These are phyloP conservation scores for Bugula neritina DNA, from an alignment of 2,888 invertebrate species.

Conservation along the genomic window DNA sequence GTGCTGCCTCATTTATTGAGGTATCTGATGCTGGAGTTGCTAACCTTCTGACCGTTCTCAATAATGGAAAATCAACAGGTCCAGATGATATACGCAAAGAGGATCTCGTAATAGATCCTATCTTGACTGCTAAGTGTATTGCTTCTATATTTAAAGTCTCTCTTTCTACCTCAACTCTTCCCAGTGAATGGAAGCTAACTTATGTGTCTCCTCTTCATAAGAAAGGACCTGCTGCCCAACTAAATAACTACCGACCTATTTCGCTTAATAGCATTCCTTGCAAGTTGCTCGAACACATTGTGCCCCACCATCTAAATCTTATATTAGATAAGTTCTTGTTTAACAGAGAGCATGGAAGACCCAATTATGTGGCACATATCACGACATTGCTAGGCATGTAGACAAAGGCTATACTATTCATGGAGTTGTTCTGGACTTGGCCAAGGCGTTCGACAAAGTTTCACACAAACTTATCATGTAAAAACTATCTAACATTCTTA, in stretches of 20 bases:
- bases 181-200: background rate
- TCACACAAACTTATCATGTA: background rate
- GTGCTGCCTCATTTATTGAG: background rate
- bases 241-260: background rate
- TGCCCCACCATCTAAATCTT: too few species aligned
- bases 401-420: background rate
- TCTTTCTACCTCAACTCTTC: background rate
- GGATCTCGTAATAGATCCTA: background rate
- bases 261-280: conserved; percentile 1
- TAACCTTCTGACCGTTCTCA: background rate
- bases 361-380: background rate
- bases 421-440: background rate
- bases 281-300: background rate
- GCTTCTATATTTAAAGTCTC: background rate
- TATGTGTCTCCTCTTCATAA: conserved; percentile 6
- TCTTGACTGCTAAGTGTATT: background rate
- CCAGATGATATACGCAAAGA: background rate
- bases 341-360: too few species aligned
- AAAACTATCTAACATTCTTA: background rate
- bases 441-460: background rate
- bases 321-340: background rate
- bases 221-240: background rate
- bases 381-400: background rate
- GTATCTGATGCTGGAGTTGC: background rate
- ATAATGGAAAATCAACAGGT: conserved; percentile 3